These are phyloP conservation scores for Chirona hameri DNA, from an alignment of 2,888 invertebrate species.

Conservation along the genomic window DNA sequence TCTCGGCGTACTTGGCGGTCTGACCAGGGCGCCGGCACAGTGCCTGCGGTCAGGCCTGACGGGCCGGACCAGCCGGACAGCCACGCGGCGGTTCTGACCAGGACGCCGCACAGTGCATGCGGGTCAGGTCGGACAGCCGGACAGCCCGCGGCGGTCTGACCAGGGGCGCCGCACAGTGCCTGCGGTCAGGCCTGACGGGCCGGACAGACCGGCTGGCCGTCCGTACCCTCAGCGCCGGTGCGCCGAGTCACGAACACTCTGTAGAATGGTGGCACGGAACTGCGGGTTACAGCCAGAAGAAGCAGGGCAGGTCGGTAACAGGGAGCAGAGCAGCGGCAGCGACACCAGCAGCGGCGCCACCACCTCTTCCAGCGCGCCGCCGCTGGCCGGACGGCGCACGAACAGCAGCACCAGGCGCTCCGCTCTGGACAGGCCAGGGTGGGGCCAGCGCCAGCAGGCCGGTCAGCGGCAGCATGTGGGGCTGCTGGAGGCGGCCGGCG, in stretches of 20 bases:
- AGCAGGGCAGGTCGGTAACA: background rate
- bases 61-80: too few relatives aligned
- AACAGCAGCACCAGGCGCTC: constrained; percentile 4
- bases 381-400: background rate
- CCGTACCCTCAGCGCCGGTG: background rate
- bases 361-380: background rate
- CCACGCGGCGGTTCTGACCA: too few relatives aligned
- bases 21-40: too few relatives aligned
- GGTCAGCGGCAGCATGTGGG: background rate
- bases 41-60: too few relatives aligned
- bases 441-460: background rate
- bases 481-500: background rate
- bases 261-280: background rate
- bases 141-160: background rate
- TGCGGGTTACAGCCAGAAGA: constrained; percentile 24
- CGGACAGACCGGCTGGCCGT: background rate
- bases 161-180: background rate
- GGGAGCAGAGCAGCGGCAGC: background rate
- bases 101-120: background rate
- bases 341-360: background rate
- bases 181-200: background rate
- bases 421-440: background rate
- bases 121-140: background rate
- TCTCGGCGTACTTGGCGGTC: too few relatives aligned
- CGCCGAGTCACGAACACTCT: background rate